Percentiles rank a stretch among this genome's conserved stretches.
Conservation (phyloP, 1,140 invertebrate genomes). For the Panagrolaimus sp. region DNA sequence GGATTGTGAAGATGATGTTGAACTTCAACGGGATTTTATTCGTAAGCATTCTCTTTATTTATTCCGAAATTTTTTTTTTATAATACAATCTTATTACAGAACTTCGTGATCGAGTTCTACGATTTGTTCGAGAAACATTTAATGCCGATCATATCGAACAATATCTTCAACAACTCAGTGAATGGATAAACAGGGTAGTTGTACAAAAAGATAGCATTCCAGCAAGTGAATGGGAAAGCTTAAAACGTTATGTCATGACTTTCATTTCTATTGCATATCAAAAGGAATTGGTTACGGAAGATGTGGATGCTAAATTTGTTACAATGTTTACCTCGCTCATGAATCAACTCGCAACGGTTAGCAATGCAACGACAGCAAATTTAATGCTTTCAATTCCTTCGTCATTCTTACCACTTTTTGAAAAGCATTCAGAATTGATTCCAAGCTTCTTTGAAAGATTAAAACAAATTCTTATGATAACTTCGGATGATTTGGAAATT, state of each 20-base stretch:
- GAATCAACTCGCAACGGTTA: constrained; percentile 21
- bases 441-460: constrained; percentile 35
- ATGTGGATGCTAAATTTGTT: constrained; percentile 28
- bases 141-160: constrained; percentile 32
- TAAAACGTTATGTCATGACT: constrained; percentile 48
- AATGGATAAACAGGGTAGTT: constrained; percentile 41
- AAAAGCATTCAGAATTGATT: constrained; percentile 35
- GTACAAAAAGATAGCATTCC: constrained; percentile 25
- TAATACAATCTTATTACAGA: constrained; percentile 28
- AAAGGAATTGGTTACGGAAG: constrained; percentile 31
- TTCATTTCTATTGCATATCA: constrained; percentile 35
- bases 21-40: constrained; percentile 42
- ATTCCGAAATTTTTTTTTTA: neutral
- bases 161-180: constrained; percentile 20
- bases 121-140: constrained; percentile 34
- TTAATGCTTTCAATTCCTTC: constrained; percentile 46
- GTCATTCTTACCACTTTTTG: constrained; percentile 42
- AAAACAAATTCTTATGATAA: constrained; percentile 25
- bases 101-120: constrained; percentile 39
- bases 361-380: constrained; percentile 27
- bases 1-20: constrained; percentile 51
- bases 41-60: constrained; percentile 31
- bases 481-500: constrained; percentile 25
- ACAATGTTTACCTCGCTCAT: constrained; percentile 39
- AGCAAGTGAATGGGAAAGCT: constrained; percentile 45